Conservation (phyloP, 1,140 invertebrate species). For the Drosophila gunungcola region DNA sequence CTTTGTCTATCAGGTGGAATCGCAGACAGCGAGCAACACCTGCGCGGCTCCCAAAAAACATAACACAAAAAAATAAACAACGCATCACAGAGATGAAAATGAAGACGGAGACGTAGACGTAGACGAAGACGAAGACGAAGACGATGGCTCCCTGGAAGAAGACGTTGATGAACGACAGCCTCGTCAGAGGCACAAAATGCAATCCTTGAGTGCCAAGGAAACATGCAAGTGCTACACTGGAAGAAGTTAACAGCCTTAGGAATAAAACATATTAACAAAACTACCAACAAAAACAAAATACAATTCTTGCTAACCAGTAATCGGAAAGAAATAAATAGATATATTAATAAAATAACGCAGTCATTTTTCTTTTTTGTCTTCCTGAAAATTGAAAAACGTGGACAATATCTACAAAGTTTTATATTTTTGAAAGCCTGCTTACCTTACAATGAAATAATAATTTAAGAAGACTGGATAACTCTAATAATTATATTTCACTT, state of each 20-base stretch:
- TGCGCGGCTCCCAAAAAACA: constrained; percentile 20
- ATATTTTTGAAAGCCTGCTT: too few relatives aligned
- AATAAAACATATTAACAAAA: too few relatives aligned
- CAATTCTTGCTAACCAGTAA: too few relatives aligned
- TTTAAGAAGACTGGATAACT: too few relatives aligned
- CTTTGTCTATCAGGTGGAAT: constrained; percentile 68
- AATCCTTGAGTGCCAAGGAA: constrained; percentile 65
- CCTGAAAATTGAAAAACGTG: too few relatives aligned
- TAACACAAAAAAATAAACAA: constrained; percentile 5
- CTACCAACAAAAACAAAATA: too few relatives aligned
- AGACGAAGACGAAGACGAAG: constrained; percentile 18
- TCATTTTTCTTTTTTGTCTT: too few relatives aligned
- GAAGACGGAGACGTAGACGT: constrained; percentile 20
- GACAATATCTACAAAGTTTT: too few relatives aligned
- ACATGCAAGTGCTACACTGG: constrained; percentile 35
- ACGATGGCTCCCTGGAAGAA: constrained; percentile 32
- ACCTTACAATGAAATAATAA: too few relatives aligned
- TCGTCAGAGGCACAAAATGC: constrained; percentile 59
- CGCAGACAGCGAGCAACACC: constrained; percentile 41
- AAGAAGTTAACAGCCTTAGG: not conserved
- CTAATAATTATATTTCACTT: too few relatives aligned
- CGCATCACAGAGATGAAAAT: constrained; percentile 30
- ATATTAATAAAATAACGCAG: not conserved
- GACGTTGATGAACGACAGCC: constrained; percentile 74
- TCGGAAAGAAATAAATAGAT: too few relatives aligned